Conservation (phyloP, 1,140 invertebrate species). For the Habropoda laboriosa region DNA sequence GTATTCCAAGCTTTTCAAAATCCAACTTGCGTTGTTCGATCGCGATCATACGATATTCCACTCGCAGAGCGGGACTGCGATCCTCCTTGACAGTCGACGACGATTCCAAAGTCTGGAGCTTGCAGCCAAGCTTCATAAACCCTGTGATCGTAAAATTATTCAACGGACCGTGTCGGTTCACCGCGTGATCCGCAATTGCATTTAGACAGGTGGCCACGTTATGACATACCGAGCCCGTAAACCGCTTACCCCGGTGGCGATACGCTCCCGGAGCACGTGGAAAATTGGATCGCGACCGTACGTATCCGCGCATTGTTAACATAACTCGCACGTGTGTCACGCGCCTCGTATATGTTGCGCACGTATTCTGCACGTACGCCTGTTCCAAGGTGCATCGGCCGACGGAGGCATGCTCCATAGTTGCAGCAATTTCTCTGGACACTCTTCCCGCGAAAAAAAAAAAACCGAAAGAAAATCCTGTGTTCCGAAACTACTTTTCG, state of each 20-base stretch:
- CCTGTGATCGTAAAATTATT: slow-evolving; percentile 38
- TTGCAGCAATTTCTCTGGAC: background rate
- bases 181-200: slow-evolving; percentile 47
- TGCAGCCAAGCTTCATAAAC: background rate
- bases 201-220: slow-evolving; percentile 39
- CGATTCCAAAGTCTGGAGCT: background rate
- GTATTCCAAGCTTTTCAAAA: background rate
- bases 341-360: slow-evolving; percentile 14
- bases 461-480: background rate
- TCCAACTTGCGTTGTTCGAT: background rate
- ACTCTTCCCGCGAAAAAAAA: no score
- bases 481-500: background rate
- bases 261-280: slow-evolving; percentile 46
- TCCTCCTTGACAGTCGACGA: no score
- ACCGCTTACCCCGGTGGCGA: slow-evolving; percentile 38
- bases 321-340: slow-evolving; percentile 42
- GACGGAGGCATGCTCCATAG: background rate
- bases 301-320: slow-evolving; percentile 45
- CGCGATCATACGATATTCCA: background rate
- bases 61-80: no score
- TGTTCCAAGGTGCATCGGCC: background rate
- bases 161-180: slow-evolving; percentile 30
- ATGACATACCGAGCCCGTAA: slow-evolving; percentile 34
- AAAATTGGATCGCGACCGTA: slow-evolving; percentile 48
- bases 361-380: slow-evolving; percentile 28